Base-by-base conservation (phyloP, 2,113 vertebrate species). In the Passer domesticus region DNA sequence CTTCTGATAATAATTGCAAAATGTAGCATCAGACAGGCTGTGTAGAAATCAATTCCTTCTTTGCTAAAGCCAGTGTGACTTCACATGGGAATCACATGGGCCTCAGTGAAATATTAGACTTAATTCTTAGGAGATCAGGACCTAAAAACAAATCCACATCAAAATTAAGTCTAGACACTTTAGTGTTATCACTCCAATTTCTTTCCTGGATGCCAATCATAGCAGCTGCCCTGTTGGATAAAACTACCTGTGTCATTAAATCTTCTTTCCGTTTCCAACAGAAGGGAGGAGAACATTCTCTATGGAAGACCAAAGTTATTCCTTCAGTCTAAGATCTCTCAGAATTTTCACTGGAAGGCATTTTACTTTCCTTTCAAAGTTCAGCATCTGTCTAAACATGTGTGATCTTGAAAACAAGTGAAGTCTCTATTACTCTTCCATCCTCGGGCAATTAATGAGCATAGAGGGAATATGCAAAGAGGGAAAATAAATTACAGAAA, bases 401-500 rank as follows among this genome's bases (percentile, higher is more conserved):
- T 53, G 33, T 72, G 35, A 21, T 81, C 24, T 64, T 83, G 15
- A 75, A 92, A 87, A 92, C 30, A 92, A 91, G 33, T 95, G 87
- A 95, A 86, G 20, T 50, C 47, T 87, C 27, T 96, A 75, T 90
- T 96, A 94, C 14, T 76, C 13, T 95, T 59, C 41, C 64, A 95
- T 92, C 44, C 59, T 90, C 64, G 47, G 70, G 76, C 86, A 89
- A 92, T 87, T 93, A 95, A 87, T 69, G 33, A 91, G 43, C 9
- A 33, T 85, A 85, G 43, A 80, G 95, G 78, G 91, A 93, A 91
- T 90, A 92, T 33, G 46, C 53, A 86, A 87, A 82, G 59, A 76
- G 72, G 68, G 90, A 95, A 97, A 96, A 95, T 80, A 88, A 96
- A 96, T 96, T 95, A 93, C 87, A 93, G 44, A 94, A 90, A 94